Evolutionary conservation across 2,797 vertebrate species (phyloP).

Genomic region (Bovichtus diacanthus): DNA sequence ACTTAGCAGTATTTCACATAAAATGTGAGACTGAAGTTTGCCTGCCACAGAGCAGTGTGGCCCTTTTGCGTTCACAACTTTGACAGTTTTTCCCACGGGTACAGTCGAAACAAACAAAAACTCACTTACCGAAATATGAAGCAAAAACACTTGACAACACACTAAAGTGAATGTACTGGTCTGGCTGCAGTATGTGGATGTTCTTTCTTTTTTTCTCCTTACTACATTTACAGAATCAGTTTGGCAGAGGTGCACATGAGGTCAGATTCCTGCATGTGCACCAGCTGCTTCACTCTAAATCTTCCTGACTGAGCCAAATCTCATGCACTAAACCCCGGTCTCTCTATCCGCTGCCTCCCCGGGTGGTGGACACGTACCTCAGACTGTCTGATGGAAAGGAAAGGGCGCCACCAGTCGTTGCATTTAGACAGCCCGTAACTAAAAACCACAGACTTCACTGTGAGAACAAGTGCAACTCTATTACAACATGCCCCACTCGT

Average conservation of each 20-base stretch:
- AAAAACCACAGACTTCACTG: background rate
- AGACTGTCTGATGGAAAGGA: conserved; percentile 19
- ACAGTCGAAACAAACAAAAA: background rate
- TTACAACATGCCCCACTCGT: background rate
- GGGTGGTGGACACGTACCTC: conserved; percentile 31
- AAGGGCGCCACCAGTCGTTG: background rate
- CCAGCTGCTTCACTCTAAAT: conserved; percentile 38
- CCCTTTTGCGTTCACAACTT: background rate
- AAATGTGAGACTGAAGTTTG: background rate
- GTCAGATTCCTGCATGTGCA: background rate
- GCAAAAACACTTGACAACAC: conserved; percentile 23
- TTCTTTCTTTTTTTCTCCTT: background rate
- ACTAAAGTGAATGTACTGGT: conserved; percentile 63
- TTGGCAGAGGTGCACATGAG: background rate
- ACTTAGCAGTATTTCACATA: conserved; percentile 22
- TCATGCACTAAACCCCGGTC: conserved; percentile 20
- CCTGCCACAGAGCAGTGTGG: background rate
- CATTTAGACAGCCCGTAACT: background rate
- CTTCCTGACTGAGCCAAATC: conserved; percentile 53
- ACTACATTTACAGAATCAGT: conserved; percentile 7
- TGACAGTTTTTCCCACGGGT: conserved; percentile 1
- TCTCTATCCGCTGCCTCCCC: conserved; percentile 21
- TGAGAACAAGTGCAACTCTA: conserved; percentile 18
- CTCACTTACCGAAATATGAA: conserved; percentile 16
- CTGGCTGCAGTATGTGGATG: conserved; percentile 8